Evolutionary conservation across 2,888 invertebrate species (phyloP), one percentile per base, ranked within the genome.

Genomic region (Himalopsyche tibetana): DNA sequence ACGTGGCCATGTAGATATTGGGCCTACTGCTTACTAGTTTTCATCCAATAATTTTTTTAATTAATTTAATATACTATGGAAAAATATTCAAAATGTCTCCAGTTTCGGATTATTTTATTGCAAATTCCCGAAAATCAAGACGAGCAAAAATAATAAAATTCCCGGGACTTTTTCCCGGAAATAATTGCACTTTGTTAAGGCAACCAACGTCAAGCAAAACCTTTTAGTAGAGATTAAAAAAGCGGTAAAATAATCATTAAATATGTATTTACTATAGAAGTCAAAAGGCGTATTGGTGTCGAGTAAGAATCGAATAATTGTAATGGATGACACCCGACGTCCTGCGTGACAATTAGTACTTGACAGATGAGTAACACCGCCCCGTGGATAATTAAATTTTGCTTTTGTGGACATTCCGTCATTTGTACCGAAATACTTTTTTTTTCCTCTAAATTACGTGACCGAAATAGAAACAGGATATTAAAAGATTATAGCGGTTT

Each of bases 381-480:
- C 6, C 63, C 1, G 28, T 19, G 63, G 19, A 63, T 63, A 63
- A 63, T 63, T 63, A 2, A 63, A 63, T 63, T 63, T 63, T 28
- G 63, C 63, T 19, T 51, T 28, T 63, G 63, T 63, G 19, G 63
- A 63, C 63, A 63, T 28, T 63, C 8, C 63, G 63, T 63, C 63
- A 63, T 63, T 63, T 63, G 19, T 51, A 51, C 63, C 19, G 63
- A 63, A 63, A 63, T 19, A 15, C 5, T 19, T 15, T 63, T 63
- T 63, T 63, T 63, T 9, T 9, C 6, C 63, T 63, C 19, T 28
- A 63, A 63, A 63, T 19, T 63, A 63, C 63, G 63, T 63, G 63
- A 63, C 63, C 63, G 19, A 63, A 63, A 63, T 63, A 63, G 63
- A n/a, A 63, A 63, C 63, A 8, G 63, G n/a, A 19, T 63, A 63